Base-by-base conservation (phyloP, 2,797 vertebrate species). In the Numenius phaeopus region DNA sequence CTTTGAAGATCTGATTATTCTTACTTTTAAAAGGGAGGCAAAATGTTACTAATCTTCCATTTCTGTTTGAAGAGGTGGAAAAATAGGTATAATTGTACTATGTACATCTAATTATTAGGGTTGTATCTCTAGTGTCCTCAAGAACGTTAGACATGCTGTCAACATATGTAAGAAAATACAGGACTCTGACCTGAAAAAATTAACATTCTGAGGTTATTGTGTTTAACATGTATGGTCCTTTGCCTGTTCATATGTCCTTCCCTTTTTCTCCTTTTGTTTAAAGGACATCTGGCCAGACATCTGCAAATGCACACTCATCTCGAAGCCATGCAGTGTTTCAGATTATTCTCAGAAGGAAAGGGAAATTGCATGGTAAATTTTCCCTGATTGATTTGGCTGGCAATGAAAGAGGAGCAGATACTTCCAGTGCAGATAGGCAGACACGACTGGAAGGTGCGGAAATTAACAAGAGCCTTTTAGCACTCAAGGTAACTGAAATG, bases 381-480 rank as follows among this genome's bases (percentile, higher is more conserved):
- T 99, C 99, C 78, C 98, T 99, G 64, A 99, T 99, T 19, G 99
- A 99, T 97, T 98, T 99, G 98, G 99, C 99, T 69, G 99, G 99
- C 79, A 99, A 99, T 86, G 99, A 99, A 98, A 98, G 99, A 89
- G 99, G 99, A 50, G 99, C 99, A 7, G 99, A 99, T 97, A 99
- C 99, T 3, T 99, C 99, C 21, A 99, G 99, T 88, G 99, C 99
- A 5, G 99, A 99, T 96, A 98, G 99, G 13, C 99, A 99, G 98
- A 99, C 99, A 0, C 98, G 99, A 44, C 99, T 99, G 62, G 99
- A 99, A 98, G 99, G 99, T 94, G 99, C 99, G 1, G 99, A 99
- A 98, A 99, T 99, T 98, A 99, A 99, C 98, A 99, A 99, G 98
- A 99, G 99, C 97, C 98, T 99, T 97, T 98, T 99, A 98, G 99